These are phyloP conservation scores for Centruroides sculpturatus DNA, from an alignment of 1,140 invertebrate genomes.

Conservation along the genomic window DNA sequence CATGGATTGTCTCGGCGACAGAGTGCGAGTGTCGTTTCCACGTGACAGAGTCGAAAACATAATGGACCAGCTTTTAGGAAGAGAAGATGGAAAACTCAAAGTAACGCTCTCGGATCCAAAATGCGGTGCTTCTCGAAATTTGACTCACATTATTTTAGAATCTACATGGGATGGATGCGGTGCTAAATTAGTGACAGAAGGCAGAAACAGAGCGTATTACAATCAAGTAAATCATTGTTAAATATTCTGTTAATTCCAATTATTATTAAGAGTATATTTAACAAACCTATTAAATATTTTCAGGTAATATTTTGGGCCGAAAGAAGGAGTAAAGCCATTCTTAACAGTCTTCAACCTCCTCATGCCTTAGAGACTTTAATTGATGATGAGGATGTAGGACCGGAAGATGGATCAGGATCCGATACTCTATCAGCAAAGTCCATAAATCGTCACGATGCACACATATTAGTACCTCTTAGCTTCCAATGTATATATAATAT, in stretches of 20 bases:
- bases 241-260: no score
- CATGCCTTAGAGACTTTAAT: background rate
- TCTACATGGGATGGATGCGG: slow-evolving; percentile 6
- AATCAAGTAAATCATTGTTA: slow-evolving; percentile 5
- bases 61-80: background rate
- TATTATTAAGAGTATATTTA: no score
- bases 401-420: slow-evolving; percentile 12
- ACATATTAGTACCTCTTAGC: slow-evolving; percentile 3
- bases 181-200: slow-evolving; percentile 1
- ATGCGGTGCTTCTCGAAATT: slow-evolving; percentile 4
- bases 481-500: background rate
- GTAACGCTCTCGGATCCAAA: background rate
- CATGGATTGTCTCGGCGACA: slow-evolving; percentile 1
- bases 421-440: background rate
- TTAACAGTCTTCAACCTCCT: no score
- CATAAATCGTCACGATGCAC: background rate
- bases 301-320: no score
- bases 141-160: slow-evolving; percentile 5
- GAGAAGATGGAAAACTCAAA: background rate
- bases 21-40: slow-evolving; percentile 4
- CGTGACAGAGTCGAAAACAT: slow-evolving; percentile 6
- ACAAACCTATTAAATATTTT: no score
- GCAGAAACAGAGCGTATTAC: slow-evolving; percentile 1
- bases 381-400: slow-evolving; percentile 11
- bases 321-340: no score